Conservation (phyloP, 2,797 vertebrate species). For the Todus mexicanus region DNA sequence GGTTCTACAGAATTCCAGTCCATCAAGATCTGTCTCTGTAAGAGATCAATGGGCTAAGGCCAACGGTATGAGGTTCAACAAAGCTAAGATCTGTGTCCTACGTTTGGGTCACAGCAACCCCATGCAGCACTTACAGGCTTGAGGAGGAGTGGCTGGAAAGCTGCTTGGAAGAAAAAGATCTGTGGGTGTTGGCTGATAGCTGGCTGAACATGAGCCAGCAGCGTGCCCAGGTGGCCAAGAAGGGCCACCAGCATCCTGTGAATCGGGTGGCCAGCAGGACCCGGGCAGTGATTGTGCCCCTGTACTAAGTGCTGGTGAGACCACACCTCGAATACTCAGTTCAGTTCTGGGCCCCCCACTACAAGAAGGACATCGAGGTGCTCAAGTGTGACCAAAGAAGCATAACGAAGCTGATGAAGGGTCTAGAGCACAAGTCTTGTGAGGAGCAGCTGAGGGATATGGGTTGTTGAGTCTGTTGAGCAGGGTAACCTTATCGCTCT, state of each 20-base stretch:
- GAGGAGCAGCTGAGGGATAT: background rate
- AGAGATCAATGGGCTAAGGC: background rate
- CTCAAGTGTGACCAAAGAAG: background rate
- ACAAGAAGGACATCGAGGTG: background rate
- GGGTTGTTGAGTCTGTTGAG: background rate
- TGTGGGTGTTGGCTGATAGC: too few relatives aligned
- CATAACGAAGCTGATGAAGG: background rate
- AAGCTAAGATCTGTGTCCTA: background rate
- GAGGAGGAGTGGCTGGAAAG: background rate
- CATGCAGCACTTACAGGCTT: background rate
- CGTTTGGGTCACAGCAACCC: background rate
- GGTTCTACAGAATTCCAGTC: background rate
- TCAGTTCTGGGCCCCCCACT: background rate
- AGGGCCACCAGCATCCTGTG: background rate
- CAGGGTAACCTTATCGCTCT: background rate
- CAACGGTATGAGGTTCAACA: background rate
- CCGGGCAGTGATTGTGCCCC: background rate
- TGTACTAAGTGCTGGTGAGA: background rate
- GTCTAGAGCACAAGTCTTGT: background rate
- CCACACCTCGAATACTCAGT: background rate
- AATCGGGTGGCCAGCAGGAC: background rate
- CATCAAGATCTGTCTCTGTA: background rate
- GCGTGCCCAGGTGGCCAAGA: too few relatives aligned
- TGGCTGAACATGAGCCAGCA: too few relatives aligned
- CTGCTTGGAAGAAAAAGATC: background rate